Base-by-base conservation (phyloP, 2,888 invertebrate species). In the Anthrax anthrax region DNA sequence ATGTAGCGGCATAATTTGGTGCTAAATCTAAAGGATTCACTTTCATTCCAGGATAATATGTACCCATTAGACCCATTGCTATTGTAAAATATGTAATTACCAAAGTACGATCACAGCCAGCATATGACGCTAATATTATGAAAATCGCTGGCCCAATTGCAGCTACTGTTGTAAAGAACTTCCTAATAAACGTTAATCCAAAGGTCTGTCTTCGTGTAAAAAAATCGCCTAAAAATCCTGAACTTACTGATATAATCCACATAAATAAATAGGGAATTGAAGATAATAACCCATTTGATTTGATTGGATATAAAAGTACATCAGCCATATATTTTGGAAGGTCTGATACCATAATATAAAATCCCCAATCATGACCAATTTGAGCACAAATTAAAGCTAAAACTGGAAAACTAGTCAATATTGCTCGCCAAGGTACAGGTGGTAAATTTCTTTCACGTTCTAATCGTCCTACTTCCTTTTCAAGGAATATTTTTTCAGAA, bases 371-470 rank as follows among this genome's bases (percentile, higher is more conserved):
- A 61, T 78, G 78, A 12, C 76, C 76, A 44, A 75, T 70, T 70
- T 84, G 83, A 51, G 84, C 84, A 42, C 75, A 75, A 13, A 85
- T 77, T n/a, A 86, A 61, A 0, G 84, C 84, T 75, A 83, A 79
- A 47, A 86, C 68, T 0, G 84, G 82, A 3, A 76, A 70, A 1
- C 79, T 84, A 46, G 72, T 80, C 16, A 82, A 65, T 43, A 87
- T 81, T 0, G 72, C 72, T 55, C 71, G 74, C 84, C 85, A 86
- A 0, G 85, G 85, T 27, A 81, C 80, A 0, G 76, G 70, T 1
- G 76, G 74, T 8, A 78, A 69, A 49, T 71, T 70, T 51, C 72
- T 72, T 52, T 69, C 70, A 36, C 70, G 70, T 49, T 71, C 71
- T 49, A 67, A 57, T 23, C 67, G 69, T 23, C 80, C 77, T 44